A percentile compares a stretch with the other conserved stretches of the same genome.
Evolutionary conservation across 2,888 invertebrate species (phyloP).

Genomic region (Drosophila niveifrons): DNA sequence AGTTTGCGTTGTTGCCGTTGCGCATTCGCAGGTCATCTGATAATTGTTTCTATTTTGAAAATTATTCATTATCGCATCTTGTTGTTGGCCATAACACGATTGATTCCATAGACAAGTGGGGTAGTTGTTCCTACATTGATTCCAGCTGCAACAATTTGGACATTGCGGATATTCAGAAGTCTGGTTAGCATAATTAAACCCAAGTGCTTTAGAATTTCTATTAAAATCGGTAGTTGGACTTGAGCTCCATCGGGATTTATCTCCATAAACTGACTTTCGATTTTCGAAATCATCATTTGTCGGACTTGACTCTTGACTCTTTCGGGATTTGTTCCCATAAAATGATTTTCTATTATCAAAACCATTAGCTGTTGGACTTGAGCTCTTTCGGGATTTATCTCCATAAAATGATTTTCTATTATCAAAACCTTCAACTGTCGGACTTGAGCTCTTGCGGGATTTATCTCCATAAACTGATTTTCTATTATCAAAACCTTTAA

Average conservation of each 20-base stretch:
- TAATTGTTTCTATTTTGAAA: neutral
- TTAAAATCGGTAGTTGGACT: too few relatives aligned
- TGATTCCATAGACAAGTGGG: neutral
- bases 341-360: too few relatives aligned
- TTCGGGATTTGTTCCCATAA: too few relatives aligned
- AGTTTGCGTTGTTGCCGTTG: conserved; percentile 10
- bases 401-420: neutral
- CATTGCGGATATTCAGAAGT: neutral
- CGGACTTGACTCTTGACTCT: too few relatives aligned
- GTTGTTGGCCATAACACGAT: neutral
- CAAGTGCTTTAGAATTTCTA: neutral
- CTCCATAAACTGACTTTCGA: too few relatives aligned
- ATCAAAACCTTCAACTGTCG: too few relatives aligned
- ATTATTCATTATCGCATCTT: neutral
- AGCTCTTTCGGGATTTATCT: neutral
- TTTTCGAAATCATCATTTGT: too few relatives aligned
- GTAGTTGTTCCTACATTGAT: neutral
- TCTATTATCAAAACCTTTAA: too few relatives aligned
- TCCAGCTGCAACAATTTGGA: neutral
- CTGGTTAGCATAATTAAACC: neutral
- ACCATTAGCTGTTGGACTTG: too few relatives aligned
- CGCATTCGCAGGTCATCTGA: neutral
- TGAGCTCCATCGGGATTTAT: too few relatives aligned
- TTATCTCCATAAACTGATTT: too few relatives aligned
- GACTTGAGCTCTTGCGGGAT: too few relatives aligned